Evolutionary conservation across 2,797 vertebrate species (phyloP).

Genomic region (Rhinatrema bivittatum): DNA sequence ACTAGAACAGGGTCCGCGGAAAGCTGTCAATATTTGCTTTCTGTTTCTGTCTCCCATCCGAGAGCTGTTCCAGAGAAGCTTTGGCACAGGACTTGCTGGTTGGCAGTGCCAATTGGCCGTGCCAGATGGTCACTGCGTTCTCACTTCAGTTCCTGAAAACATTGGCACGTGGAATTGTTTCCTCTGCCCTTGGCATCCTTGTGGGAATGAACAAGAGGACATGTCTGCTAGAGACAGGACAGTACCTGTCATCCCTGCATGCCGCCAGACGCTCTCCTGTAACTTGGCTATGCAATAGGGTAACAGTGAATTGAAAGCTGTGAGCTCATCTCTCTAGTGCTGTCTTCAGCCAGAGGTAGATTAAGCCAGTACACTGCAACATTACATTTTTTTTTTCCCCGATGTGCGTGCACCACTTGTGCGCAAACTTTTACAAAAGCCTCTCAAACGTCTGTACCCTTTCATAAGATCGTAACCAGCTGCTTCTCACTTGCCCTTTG

Average conservation of each 20-base stretch:
- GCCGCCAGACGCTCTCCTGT: neutral
- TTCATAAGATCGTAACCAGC: no score
- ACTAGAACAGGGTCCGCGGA: no score
- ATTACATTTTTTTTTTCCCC: no score
- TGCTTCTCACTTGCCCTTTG: no score
- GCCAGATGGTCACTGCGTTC: conserved; percentile 20
- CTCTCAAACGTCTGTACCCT: no score
- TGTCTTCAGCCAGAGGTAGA: neutral
- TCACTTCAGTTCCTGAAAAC: conserved; percentile 26
- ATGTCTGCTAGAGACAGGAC: neutral
- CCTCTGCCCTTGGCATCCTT: no score
- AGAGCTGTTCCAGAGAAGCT: conserved; percentile 22
- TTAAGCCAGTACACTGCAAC: no score
- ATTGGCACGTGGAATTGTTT: neutral
- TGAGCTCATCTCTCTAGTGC: neutral
- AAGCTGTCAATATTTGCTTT: conserved; percentile 9
- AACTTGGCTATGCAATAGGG: no score
- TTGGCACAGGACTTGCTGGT: conserved; percentile 17
- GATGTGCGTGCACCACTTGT: no score
- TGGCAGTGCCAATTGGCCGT: conserved; percentile 14
- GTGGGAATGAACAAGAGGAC: neutral
- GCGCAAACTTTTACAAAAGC: no score
- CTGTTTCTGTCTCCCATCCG: conserved; percentile 21
- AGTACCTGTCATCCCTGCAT: neutral
- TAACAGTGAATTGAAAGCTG: no score